Evolutionary conservation across 2,888 invertebrate genomes (phyloP), one percentile per base, ranked within the genome.

Genomic region (Apodemia zela): DNA sequence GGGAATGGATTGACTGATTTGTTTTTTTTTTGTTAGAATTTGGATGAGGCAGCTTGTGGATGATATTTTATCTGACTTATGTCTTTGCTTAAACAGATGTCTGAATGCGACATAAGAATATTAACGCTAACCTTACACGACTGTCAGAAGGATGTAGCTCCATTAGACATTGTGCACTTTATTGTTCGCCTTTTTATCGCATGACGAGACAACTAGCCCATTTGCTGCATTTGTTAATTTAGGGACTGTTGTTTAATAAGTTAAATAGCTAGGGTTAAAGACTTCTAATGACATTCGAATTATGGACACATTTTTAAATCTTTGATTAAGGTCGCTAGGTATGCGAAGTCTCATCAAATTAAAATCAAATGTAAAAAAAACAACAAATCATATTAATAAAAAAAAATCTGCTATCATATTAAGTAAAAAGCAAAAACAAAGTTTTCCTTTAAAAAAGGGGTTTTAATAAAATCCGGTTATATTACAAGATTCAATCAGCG

Each of bases 401-500:
- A 33, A 25, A 8, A 33, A 33, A 33, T 33, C 33, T 33, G 8
- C 33, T 2, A 8, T 33, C 33, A 33, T 33, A 33, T 33, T 33
- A 8, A 33, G 8, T 33, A 33, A 33, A 33, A 33, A 33, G 33
- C 29, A 29, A 33, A 33, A 7, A 33, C 0, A 7, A 33, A 1
- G 7, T 0, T 8, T 25, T 8, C 13, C 13, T 10, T 42, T 42
- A 15, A 42, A 42, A 15, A 13, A 45, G 17, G 45, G n/a, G 45
- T 54, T 54, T 25, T 25, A 54, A 29, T 54, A 54, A 29, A 54
- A 29, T 25, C 15, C n/a, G 25, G 3, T 54, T 29, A 54, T 21
- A 54, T 21, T 25, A 15, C 29, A 7, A 54, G 54, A 54, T 38
- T 51, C 51, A 35, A 51, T 35, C 51, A 61, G 35, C n/a, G 33